These are phyloP conservation scores for Noctua janthina DNA, from an alignment of 2,888 invertebrate genomes.

Conservation along the genomic window DNA sequence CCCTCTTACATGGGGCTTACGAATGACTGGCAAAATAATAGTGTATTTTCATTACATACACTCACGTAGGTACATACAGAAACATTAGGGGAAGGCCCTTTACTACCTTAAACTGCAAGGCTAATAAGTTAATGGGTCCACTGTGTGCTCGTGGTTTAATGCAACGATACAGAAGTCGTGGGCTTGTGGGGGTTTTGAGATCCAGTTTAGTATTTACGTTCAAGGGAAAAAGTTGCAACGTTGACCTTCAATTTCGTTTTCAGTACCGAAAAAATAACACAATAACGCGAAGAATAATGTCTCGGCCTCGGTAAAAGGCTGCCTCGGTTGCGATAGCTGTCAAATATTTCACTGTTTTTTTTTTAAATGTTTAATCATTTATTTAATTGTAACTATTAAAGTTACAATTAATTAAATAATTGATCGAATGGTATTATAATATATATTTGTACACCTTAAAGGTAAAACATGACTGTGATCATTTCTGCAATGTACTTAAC, in stretches of 20 bases:
- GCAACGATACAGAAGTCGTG: neutral
- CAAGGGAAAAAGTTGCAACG: neutral
- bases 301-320: neutral
- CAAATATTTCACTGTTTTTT: neutral
- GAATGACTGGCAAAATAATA: neutral
- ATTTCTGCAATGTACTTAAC: too few relatives aligned
- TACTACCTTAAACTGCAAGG: conserved; percentile 3
- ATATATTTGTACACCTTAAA: too few relatives aligned
- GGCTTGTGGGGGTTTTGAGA: neutral
- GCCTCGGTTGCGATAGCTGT: neutral
- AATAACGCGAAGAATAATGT: neutral
- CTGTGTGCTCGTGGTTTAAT: neutral
- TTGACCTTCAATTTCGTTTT: neutral
- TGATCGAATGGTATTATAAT: too few relatives aligned
- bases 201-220: neutral
- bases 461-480: too few relatives aligned
- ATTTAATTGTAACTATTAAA: too few relatives aligned
- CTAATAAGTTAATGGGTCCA: neutral
- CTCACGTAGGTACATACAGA: neutral
- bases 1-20: neutral
- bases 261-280: neutral
- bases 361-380: too few relatives aligned
- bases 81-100: neutral
- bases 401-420: too few relatives aligned
- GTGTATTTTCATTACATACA: neutral